A percentile compares a stretch with the other conserved stretches of the same genome.
Conservation (phyloP, 2,888 invertebrate species). For the Muscina levida region DNA sequence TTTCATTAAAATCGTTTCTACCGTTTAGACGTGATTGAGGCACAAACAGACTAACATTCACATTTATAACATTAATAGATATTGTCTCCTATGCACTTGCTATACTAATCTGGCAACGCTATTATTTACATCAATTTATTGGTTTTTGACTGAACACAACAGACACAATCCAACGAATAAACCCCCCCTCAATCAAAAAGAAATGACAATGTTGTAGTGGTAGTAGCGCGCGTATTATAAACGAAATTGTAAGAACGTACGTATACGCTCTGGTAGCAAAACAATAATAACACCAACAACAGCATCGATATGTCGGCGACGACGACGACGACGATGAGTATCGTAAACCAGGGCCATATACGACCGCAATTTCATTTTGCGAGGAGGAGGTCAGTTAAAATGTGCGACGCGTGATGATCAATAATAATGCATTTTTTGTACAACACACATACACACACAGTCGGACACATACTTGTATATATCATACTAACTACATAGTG, state of each 20-base stretch:
- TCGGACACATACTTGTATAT: too few species aligned
- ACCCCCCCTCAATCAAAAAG: too few species aligned
- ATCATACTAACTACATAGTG: not conserved
- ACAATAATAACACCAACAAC: not conserved
- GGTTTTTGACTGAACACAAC: too few species aligned
- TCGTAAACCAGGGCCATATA: conserved; percentile 61
- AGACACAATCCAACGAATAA: too few species aligned
- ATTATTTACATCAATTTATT: too few species aligned
- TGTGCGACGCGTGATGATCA: conserved; percentile 62
- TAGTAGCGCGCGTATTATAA: not conserved
- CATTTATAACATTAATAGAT: too few species aligned
- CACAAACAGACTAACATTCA: too few species aligned
- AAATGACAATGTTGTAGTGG: conserved; percentile 3
- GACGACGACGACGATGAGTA: not conserved
- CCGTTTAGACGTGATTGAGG: too few species aligned
- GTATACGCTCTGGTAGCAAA: not conserved
- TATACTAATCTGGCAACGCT: too few species aligned
- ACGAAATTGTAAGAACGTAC: not conserved
- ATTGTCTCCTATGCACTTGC: too few species aligned
- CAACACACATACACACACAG: too few species aligned
- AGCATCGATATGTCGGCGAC: not conserved
- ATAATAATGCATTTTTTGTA: conserved; percentile 52
- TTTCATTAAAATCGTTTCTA: too few species aligned
- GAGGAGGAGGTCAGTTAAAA: conserved; percentile 65
- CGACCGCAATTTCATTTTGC: conserved; percentile 64